A percentile compares a stretch with the other conserved stretches of the same genome.
These are phyloP conservation scores for Ctenomys sociabilis DNA, from an alignment of 2,113 vertebrate species.

Conservation along the genomic window DNA sequence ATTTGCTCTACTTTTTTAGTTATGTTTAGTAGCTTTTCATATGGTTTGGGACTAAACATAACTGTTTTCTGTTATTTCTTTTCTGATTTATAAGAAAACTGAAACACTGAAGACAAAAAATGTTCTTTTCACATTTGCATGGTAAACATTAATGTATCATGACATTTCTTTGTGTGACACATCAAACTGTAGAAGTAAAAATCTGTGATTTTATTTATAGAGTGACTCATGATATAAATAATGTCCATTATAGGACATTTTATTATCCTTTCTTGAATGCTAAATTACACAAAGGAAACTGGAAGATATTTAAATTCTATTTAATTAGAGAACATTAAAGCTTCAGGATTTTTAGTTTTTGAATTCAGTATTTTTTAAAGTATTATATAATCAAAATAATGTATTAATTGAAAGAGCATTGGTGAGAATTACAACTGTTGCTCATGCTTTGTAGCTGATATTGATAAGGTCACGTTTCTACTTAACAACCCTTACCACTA, in stretches of 20 bases:
- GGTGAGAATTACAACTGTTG: background rate
- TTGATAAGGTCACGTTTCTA: background rate
- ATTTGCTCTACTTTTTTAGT: background rate
- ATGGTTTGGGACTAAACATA: background rate
- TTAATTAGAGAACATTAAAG: background rate
- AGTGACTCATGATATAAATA: background rate
- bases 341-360: background rate
- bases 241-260: background rate
- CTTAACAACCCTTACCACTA: background rate
- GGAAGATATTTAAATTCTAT: background rate
- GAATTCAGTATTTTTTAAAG: background rate
- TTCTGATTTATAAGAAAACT: background rate
- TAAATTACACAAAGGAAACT: background rate
- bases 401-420: constrained; percentile 9
- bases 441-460: background rate
- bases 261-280: background rate
- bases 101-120: background rate
- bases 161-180: background rate
- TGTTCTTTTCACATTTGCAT: background rate
- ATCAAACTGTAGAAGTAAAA: background rate
- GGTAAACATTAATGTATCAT: background rate
- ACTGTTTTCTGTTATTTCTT: background rate
- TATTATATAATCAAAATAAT: background rate
- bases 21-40: background rate
- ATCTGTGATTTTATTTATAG: background rate